Conservation (phyloP, 1,140 invertebrate species). For the Oncopeltus fasciatus region DNA sequence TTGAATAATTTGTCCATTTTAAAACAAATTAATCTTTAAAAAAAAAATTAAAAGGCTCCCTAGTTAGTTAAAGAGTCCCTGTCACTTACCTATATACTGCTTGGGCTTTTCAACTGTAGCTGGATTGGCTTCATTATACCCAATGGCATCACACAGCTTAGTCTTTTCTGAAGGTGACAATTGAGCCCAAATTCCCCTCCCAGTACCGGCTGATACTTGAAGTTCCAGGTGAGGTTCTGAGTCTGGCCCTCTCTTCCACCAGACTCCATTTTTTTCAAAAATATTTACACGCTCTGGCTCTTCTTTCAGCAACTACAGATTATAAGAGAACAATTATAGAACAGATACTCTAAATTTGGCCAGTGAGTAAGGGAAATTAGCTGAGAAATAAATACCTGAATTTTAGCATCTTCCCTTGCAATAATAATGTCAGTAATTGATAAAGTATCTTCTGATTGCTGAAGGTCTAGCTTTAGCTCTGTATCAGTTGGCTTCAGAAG, state of each 20-base stretch:
- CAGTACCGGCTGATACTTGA: conserved; percentile 32
- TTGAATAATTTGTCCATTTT: too few species aligned
- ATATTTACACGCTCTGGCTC: conserved; percentile 39
- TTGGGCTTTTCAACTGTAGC: conserved; percentile 35
- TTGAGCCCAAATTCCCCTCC: conserved; percentile 42
- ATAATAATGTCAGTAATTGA: conserved; percentile 61
- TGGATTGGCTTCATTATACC: conserved; percentile 33
- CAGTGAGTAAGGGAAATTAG: background rate
- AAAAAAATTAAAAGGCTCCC: too few species aligned
- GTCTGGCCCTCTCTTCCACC: conserved; percentile 33
- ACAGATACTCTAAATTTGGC: background rate
- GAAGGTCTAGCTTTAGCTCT: conserved; percentile 53
- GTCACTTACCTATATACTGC: conserved; percentile 36
- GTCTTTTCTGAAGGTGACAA: conserved; percentile 50
- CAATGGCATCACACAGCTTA: conserved; percentile 46
- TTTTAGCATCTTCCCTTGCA: conserved; percentile 63
- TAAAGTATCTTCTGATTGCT: conserved; percentile 58
- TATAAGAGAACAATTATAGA: background rate
- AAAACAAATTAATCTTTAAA: too few species aligned
- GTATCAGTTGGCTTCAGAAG: conserved; percentile 54
- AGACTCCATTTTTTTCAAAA: conserved; percentile 35
- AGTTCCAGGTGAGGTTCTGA: conserved; percentile 24
- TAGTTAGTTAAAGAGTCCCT: background rate
- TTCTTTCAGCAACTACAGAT: conserved; percentile 37
- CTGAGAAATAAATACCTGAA: conserved; percentile 37